phyloP scores from a whole-genome alignment of 1,140 invertebrate genomes.

The Eufriesea mexicana region DNA sequence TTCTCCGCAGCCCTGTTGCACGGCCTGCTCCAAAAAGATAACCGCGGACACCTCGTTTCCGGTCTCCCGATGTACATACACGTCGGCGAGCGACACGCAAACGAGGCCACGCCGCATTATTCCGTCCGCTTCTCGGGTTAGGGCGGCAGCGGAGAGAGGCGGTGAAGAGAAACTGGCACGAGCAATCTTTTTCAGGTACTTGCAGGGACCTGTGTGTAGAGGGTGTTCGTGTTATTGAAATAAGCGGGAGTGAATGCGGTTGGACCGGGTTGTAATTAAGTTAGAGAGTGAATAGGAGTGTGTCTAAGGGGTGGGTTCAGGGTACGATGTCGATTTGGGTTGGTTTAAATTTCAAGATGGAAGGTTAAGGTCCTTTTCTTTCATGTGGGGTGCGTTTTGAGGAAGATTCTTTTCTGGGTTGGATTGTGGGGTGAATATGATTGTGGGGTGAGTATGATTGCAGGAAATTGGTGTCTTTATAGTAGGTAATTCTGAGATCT shows the following conservation, averaged over 20 bases:
- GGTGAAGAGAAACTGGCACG: slow-evolving; percentile 13
- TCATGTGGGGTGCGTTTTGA: too few species aligned
- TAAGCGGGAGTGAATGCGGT: neutral
- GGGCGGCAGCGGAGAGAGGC: neutral
- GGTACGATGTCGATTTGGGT: too few species aligned
- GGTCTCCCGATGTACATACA: slow-evolving; percentile 44
- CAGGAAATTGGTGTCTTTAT: too few species aligned
- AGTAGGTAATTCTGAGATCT: too few species aligned
- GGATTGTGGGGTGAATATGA: too few species aligned
- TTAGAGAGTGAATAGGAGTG: neutral
- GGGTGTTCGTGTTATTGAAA: neutral
- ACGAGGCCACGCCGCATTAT: slow-evolving; percentile 58
- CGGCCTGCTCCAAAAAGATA: slow-evolving; percentile 72
- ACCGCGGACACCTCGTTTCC: slow-evolving; percentile 69
- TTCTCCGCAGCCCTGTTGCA: slow-evolving; percentile 26
- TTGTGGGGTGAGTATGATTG: too few species aligned
- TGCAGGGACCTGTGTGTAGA: neutral
- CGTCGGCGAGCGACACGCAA: slow-evolving; percentile 30
- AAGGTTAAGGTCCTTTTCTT: too few species aligned
- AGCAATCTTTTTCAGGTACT: slow-evolving; percentile 30
- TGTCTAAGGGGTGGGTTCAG: neutral
- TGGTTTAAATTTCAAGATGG: too few species aligned
- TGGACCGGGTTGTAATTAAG: neutral
- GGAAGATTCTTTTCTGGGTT: too few species aligned
- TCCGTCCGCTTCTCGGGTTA: neutral